phyloP scores from a whole-genome alignment of 2,888 invertebrate species.

The Halocaridina rubra region DNA sequence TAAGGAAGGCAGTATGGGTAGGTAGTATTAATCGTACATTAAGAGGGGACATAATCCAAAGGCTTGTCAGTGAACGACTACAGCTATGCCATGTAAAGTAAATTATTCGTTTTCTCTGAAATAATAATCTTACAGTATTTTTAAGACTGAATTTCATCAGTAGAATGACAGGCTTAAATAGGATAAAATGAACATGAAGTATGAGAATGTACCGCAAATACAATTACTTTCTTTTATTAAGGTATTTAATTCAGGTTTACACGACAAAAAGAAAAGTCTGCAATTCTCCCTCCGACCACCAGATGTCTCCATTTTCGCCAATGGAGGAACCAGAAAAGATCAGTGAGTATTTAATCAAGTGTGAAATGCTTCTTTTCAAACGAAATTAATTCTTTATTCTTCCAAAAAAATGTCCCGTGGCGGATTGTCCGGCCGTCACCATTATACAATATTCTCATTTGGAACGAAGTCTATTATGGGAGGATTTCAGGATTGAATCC shows the following conservation, averaged over 20 bases:
- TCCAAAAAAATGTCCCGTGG: slow-evolving; percentile 41
- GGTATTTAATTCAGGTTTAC: too few species aligned
- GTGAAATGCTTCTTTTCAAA: slow-evolving; percentile 55
- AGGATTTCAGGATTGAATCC: neutral
- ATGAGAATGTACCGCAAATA: too few species aligned
- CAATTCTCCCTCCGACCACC: neutral
- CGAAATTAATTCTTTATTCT: slow-evolving; percentile 58
- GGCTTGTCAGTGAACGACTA: too few species aligned
- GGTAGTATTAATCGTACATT: slow-evolving; percentile 42
- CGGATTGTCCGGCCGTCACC: slow-evolving; percentile 34
- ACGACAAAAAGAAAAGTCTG: neutral
- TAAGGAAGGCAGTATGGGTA: too few species aligned
- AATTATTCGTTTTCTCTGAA: too few species aligned
- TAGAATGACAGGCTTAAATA: too few species aligned
- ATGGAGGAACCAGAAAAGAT: slow-evolving; percentile 28
- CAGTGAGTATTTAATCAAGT: slow-evolving; percentile 50
- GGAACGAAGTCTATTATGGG: slow-evolving; percentile 27
- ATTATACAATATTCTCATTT: slow-evolving; percentile 48
- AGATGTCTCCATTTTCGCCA: slow-evolving; percentile 20
- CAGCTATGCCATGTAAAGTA: too few species aligned
- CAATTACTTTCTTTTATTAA: too few species aligned
- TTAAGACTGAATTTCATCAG: too few species aligned
- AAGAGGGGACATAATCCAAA: neutral
- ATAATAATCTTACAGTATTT: too few species aligned
- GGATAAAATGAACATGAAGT: too few species aligned